Base-by-base conservation (phyloP, 1,140 invertebrate genomes). In the Chymomyza costata region DNA sequence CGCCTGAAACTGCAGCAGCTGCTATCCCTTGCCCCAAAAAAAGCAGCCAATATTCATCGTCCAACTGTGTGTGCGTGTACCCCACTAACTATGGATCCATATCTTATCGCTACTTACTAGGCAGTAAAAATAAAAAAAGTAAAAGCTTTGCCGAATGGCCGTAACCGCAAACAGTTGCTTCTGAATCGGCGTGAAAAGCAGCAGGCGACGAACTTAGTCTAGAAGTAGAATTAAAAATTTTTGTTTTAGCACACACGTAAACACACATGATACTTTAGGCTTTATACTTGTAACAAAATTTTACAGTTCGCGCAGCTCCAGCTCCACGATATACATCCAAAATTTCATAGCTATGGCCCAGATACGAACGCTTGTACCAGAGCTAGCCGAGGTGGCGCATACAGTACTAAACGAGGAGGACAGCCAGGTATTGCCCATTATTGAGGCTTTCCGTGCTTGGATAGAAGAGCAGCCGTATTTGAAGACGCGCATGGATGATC, bases 381-480 rank as follows among this genome's bases (percentile, higher is more conserved):
- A 86, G 46, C 74, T 89, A 64, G 86, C 86, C 28, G 71, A 86
- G 57, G 84, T 88, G 58, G 90, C 90, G 8, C 87, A 86, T 43
- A 81, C 86, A 1, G 87, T 90, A 62, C 66, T 91, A 7, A 87
- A 88, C 25, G 91, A 92, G 78, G 87, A 89, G 50, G 86, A 88
- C 2, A 78, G 85, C 0, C 70, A 84, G 8, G 78, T 87, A 6
- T 61, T 66, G 3, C 69, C 83, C 7, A 87, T 91, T 63, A 82
- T 92, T 17, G 56, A 86, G 28, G 83, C 87, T 35, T 83, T 92
- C 28, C 88, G 87, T 19, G 86, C 88, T 19, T 92, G 91, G 91
- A 86, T 92, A 15, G 64, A 86, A 7, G 89, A 91, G 66, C 89
- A 91, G 54, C 87, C 87, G 0, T 90, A 92, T 76, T 82, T 92